These are phyloP conservation scores for Lasiommata megera DNA, from an alignment of 2,888 invertebrate species.

Conservation along the genomic window DNA sequence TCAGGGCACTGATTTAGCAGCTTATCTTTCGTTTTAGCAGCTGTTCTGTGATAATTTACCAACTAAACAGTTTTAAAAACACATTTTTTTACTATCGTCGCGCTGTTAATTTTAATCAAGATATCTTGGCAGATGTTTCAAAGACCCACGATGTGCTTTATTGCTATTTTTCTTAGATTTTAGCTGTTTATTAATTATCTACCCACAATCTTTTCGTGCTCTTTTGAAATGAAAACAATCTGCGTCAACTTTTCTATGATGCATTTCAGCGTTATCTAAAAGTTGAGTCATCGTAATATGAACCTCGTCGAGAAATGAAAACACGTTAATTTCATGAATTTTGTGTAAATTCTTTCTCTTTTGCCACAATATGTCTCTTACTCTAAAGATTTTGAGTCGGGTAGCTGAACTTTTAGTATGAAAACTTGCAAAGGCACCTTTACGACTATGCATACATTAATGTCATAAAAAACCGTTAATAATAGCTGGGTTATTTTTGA, in stretches of 20 bases:
- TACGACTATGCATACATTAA: no score
- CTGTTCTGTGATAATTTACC: constrained; percentile 70
- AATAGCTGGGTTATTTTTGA: no score
- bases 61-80: constrained; percentile 66
- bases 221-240: constrained; percentile 41
- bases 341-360: no score
- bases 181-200: constrained; percentile 66
- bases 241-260: constrained; percentile 29
- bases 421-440: no score
- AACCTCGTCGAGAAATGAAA: no score
- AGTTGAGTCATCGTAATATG: no score
- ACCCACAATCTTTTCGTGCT: constrained; percentile 39
- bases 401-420: no score
- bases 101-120: constrained; percentile 72
- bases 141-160: constrained; percentile 68
- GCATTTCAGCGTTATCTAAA: not conserved
- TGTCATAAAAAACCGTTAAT: no score
- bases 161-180: constrained; percentile 62
- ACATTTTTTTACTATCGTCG: constrained; percentile 55
- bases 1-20: not conserved
- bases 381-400: no score
- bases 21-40: constrained; percentile 44
- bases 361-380: no score
- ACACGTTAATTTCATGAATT: no score
- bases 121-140: constrained; percentile 76